Percentiles rank a stretch among this genome's conserved stretches.
phyloP scores from a whole-genome alignment of 1,140 invertebrate genomes.

The Drosophila seguyi region DNA sequence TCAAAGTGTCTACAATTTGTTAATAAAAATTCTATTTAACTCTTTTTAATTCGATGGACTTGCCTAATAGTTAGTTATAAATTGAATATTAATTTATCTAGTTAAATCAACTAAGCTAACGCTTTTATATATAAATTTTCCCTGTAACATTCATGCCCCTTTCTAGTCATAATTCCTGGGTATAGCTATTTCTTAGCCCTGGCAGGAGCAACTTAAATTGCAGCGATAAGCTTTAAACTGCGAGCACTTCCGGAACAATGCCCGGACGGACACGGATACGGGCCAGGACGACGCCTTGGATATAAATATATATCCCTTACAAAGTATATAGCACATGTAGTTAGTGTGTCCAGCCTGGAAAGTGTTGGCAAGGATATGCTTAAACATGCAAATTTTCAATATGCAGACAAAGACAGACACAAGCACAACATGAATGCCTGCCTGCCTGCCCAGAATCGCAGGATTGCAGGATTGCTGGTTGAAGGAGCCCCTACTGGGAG shows the following conservation, averaged over 20 bases:
- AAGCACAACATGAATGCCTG: conserved; percentile 71
- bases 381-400: conserved; percentile 84
- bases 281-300: conserved; percentile 23
- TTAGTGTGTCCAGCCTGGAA: conserved; percentile 62
- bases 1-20: fast-evolving
- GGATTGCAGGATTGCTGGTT: neutral
- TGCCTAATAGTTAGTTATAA: neutral
- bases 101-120: neutral
- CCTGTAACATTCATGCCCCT: neutral
- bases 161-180: neutral
- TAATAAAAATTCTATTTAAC: neutral
- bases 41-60: neutral
- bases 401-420: conserved; percentile 77
- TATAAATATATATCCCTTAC: conserved; percentile 23
- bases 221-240: conserved; percentile 84
- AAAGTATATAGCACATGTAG: conserved; percentile 42
- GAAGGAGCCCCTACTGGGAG: neutral
- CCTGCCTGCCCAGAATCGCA: conserved; percentile 63
- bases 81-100: neutral
- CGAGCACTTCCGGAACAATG: conserved; percentile 68
- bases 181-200: conserved; percentile 18
- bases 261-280: conserved; percentile 7
- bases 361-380: conserved; percentile 83
- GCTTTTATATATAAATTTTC: neutral
- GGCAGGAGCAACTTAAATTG: conserved; percentile 68